Base-by-base conservation (phyloP, 2,888 invertebrate genomes). In the Iphiclides podalirius region DNA sequence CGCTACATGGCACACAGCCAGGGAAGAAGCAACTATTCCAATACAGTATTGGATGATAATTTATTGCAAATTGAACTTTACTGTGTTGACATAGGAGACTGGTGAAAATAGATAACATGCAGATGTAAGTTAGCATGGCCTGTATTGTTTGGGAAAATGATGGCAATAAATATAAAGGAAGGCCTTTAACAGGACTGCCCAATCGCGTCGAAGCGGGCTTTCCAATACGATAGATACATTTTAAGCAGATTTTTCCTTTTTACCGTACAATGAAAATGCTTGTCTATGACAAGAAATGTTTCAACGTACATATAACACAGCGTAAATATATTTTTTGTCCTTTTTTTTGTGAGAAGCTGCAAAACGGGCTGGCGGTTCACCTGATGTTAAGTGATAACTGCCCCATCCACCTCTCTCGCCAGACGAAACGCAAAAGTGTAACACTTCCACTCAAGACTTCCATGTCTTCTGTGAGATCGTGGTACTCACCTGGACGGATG, bases 71-170 rank as follows among this genome's bases (percentile, higher is more conserved):
- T 50, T 62, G 15, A 55, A 61, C 67, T 58, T 47, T 79, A 70
- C 58, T 37, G 11, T 47, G 9, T 58, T 43, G 54, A 12, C 11
- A 53, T 64, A 70, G 60, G 57, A 55, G 37, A 41, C 50, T 55
- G 38, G 55, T 53, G 52, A 37, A 48, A 17, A 52, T 58, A 53
- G 40, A 40, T 52, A 20, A 48, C 28, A 44, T 33, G 54, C 34
- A 48, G 45, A 55, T 48, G 53, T 66, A 65, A 59, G 59, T 69
- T 72, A 60, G 69, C 53, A 54, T 60, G 64, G 60, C 60, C 59
- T 62, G 73, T 67, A 76, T 79, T 80, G 79, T 82, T 78, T 78
- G 77, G 72, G 70, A 73, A 79, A 80, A 78, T 81, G 77, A 79
- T 71, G 75, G 77, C 70, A 79, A 80, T 84, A 81, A 82, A 80